phyloP scores from a whole-genome alignment of 2,797 vertebrate genomes.

The Gymnodraco acuticeps region DNA sequence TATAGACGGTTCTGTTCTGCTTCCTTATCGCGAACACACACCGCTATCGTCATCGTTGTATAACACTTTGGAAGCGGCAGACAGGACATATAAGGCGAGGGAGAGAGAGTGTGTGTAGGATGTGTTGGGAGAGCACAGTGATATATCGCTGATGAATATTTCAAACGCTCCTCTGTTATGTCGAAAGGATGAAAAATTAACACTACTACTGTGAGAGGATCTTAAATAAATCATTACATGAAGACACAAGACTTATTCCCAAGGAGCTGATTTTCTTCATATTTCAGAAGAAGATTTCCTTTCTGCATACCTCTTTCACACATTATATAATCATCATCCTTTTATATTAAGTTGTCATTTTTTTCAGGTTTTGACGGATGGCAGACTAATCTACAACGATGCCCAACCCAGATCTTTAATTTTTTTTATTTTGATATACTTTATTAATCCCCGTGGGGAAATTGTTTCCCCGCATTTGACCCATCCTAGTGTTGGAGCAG shows the following conservation, averaged over 20 bases:
- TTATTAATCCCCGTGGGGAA: too few species aligned
- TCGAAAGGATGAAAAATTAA: slow-evolving; percentile 52
- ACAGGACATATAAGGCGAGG: slow-evolving; percentile 19
- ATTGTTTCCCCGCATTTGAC: too few species aligned
- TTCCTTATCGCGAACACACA: slow-evolving; percentile 55
- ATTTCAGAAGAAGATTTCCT: too few species aligned
- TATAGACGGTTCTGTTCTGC: slow-evolving; percentile 60
- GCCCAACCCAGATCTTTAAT: not conserved
- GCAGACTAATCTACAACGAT: not conserved
- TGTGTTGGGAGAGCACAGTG: slow-evolving; percentile 54
- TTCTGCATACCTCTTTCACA: slow-evolving; percentile 2
- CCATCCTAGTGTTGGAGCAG: too few species aligned
- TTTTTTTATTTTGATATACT: too few species aligned
- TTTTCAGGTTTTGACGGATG: not conserved
- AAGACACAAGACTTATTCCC: slow-evolving; percentile 32
- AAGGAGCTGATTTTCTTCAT: slow-evolving; percentile 6
- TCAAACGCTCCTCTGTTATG: slow-evolving; percentile 55
- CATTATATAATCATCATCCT: not conserved
- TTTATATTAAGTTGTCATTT: not conserved
- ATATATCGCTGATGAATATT: slow-evolving; percentile 66
- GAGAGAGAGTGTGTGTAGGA: slow-evolving; percentile 58
- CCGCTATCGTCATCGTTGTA: slow-evolving; percentile 58
- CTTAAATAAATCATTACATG: slow-evolving; percentile 25
- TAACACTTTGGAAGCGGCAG: slow-evolving; percentile 63
- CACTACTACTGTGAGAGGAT: slow-evolving; percentile 35